These are phyloP conservation scores for Bombus balteatus DNA, from an alignment of 1,140 invertebrate species.

Conservation along the genomic window DNA sequence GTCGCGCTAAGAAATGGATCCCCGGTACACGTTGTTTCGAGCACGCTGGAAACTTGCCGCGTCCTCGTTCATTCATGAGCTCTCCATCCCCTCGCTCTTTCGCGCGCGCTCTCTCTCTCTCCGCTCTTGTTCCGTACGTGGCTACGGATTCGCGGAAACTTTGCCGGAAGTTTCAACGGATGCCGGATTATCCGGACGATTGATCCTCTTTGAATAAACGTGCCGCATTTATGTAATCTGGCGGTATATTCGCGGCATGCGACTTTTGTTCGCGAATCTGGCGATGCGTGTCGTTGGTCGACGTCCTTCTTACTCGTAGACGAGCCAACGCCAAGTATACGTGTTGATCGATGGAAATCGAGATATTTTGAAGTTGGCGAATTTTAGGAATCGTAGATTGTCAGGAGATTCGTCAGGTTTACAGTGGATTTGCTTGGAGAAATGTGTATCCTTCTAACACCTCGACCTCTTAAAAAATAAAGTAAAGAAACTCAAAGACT, in stretches of 20 bases:
- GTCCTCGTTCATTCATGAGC: slow-evolving; percentile 74
- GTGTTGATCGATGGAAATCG: too few species aligned
- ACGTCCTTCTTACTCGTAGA: too few species aligned
- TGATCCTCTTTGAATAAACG: slow-evolving; percentile 60
- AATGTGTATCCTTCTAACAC: fast-evolving
- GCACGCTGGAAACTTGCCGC: slow-evolving; percentile 60
- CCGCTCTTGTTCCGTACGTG: slow-evolving; percentile 50
- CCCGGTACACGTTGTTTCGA: slow-evolving; percentile 64
- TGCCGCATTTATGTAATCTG: slow-evolving; percentile 18
- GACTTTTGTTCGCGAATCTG: background rate
- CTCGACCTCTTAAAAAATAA: too few species aligned
- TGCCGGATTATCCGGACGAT: slow-evolving; percentile 64
- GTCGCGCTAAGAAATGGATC: slow-evolving; percentile 68
- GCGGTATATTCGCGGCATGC: background rate
- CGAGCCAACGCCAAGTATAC: too few species aligned
- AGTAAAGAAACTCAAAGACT: too few species aligned
- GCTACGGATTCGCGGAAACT: slow-evolving; percentile 66
- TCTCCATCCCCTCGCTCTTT: background rate
- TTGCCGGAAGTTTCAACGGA: slow-evolving; percentile 60
- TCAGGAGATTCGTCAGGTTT: too few species aligned
- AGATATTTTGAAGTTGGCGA: too few species aligned
- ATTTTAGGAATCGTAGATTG: too few species aligned
- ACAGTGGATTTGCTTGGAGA: too few species aligned
- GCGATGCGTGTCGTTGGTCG: too few species aligned
- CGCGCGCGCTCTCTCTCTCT: background rate